Base-by-base conservation (phyloP, 2,797 vertebrate genomes). In the Pseudopleuronectes americanus region DNA sequence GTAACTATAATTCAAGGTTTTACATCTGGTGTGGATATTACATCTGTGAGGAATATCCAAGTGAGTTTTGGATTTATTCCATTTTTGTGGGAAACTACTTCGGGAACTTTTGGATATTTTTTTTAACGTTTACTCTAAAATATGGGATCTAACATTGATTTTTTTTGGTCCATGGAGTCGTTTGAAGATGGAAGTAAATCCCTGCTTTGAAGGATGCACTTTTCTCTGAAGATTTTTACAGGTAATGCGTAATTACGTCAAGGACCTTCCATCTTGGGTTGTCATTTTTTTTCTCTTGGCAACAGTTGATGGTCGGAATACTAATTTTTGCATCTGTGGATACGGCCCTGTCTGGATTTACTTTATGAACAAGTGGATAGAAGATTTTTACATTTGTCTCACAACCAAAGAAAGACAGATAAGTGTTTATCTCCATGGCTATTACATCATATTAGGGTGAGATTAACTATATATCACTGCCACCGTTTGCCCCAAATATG, bases 1-100 rank as follows among this genome's bases (percentile, higher is more conserved):
- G 89, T 92, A 90, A 90, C 92, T 89, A 88, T 89, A 76, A 87
- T 90, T 88, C 86, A 91, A 86, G 87, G 89, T 93, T 90, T 92
- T 88, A 92, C 89, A 90, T 90, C 91, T 89, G 81, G 87, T 88
- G 88, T 93, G 95, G 94, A 95, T 95, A 90, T 93, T 90, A 93
- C 91, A 87, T 90, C 89, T 79, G 66, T 89, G 89, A 84, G 93
- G 90, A 94, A 92, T 94, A 94, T 93, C 87, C 93, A 74, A 89
- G 89, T 93, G 90, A 92, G 90, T 92, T 92, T 84, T 93, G 93
- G 93, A 93, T 91, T 90, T 91, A 92, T 91, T 88, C 81, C 88
- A 86, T 87, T 89, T 45, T 87, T 91, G 81, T 80, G 83, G 89
- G 88, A 87, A 91, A 76, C 75, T 91, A 90, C 91, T 85, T 17